phyloP scores from a whole-genome alignment of 2,113 vertebrate species.

The Eulacestoma nigropectus region DNA sequence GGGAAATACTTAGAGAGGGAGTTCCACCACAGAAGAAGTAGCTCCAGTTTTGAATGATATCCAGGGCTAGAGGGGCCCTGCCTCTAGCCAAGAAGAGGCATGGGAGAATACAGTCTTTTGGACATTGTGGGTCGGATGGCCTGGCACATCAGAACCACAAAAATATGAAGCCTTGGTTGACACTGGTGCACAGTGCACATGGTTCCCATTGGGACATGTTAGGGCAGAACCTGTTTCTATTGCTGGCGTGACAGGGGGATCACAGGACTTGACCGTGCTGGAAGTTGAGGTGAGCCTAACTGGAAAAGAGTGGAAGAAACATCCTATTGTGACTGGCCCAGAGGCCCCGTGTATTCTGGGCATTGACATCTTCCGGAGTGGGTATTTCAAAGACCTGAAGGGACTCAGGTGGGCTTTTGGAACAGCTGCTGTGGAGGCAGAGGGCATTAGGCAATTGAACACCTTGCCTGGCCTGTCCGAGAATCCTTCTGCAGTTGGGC shows the following conservation, averaged over 20 bases:
- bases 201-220: too few relatives aligned
- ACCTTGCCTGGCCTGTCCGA: neutral
- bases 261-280: neutral
- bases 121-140: neutral
- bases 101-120: neutral
- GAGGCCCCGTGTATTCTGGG: too few relatives aligned
- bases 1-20: neutral
- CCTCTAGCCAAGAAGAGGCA: neutral
- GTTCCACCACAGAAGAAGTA: neutral
- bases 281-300: neutral
- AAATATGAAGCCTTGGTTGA: too few relatives aligned
- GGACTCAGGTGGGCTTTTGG: too few relatives aligned
- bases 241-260: neutral
- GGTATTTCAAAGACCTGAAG: too few relatives aligned
- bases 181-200: rapidly evolving
- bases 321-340: too few relatives aligned
- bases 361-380: too few relatives aligned
- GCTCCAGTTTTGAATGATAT: neutral
- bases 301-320: neutral
- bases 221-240: neutral
- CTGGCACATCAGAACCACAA: neutral
- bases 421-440: too few relatives aligned
- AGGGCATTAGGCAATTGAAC: too few relatives aligned
- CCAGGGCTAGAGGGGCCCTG: neutral
- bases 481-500: neutral